Conservation (phyloP, 2,113 vertebrate species). For the Xyliphius kryptos region DNA sequence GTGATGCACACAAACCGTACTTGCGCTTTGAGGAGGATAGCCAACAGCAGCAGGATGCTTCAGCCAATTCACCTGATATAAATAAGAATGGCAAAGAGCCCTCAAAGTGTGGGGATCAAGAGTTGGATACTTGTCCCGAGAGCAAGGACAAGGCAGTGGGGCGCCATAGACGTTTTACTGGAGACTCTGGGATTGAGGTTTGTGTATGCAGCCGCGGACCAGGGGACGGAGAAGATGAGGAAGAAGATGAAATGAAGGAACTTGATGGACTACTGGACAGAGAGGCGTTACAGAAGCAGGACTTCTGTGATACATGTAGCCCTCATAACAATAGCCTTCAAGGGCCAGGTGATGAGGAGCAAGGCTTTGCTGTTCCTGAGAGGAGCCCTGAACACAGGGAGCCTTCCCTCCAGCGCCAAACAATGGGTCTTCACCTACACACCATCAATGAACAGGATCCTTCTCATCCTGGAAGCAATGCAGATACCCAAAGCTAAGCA, state of each 20-base stretch:
- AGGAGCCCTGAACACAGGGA: conserved; percentile 35
- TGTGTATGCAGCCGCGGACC: conserved; percentile 77
- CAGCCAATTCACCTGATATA: conserved; percentile 25
- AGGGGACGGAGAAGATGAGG: conserved; percentile 62
- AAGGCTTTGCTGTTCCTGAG: conserved; percentile 41
- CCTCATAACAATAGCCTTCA: conserved; percentile 33
- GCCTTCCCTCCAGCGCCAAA: conserved; percentile 55
- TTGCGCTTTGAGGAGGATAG: conserved; percentile 20
- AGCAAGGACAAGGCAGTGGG: conserved; percentile 74
- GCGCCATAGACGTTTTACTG: conserved; percentile 85
- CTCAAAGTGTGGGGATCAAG: conserved; percentile 56
- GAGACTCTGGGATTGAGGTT: conserved; percentile 91
- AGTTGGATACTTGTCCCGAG: conserved; percentile 58
- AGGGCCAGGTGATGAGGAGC: conserved; percentile 40
- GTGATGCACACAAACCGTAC: conserved; percentile 29
- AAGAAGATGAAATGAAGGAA: conserved; percentile 72
- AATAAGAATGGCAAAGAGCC: too few relatives aligned
- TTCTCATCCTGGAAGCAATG: conserved; percentile 64
- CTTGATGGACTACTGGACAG: conserved; percentile 72
- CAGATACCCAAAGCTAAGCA: conserved; percentile 63
- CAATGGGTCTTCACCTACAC: conserved; percentile 82
- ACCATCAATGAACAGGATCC: conserved; percentile 94
- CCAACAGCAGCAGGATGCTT: conserved; percentile 36
- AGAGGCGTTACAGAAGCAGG: conserved; percentile 62
- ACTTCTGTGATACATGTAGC: conserved; percentile 47